A percentile compares a stretch with the other conserved stretches of the same genome.
Evolutionary conservation across 2,797 vertebrate genomes (phyloP).

Genomic region (Amblyraja radiata): DNA sequence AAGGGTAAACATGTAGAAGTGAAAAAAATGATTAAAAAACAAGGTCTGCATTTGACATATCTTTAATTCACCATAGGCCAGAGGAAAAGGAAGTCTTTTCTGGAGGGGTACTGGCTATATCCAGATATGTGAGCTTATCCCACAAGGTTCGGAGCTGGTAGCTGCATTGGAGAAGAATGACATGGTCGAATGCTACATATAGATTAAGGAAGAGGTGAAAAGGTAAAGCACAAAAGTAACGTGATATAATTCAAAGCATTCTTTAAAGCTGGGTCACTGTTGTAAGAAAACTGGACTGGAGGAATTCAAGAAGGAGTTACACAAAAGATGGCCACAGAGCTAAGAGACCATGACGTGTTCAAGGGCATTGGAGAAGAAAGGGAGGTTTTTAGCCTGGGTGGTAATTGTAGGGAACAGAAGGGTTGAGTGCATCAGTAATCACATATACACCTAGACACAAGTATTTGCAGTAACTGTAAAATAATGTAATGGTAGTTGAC

Average conservation of each 20-base stretch:
- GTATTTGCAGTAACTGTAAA: neutral
- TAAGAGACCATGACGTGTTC: neutral
- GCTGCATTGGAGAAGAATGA: neutral
- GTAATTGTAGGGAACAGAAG: slow-evolving; percentile 4
- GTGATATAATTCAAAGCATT: neutral
- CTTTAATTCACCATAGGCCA: neutral
- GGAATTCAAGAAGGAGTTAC: neutral
- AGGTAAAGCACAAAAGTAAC: neutral
- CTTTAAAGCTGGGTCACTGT: neutral
- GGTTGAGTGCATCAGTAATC: slow-evolving; percentile 22
- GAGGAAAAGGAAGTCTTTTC: no score
- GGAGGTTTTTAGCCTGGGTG: neutral
- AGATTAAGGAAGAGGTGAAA: neutral
- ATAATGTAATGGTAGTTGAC: neutral
- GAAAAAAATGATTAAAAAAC: neutral
- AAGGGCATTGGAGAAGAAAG: neutral
- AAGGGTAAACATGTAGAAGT: neutral
- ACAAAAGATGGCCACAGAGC: neutral
- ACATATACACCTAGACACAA: neutral
- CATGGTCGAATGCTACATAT: neutral
- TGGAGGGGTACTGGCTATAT: neutral
- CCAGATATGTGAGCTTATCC: neutral
- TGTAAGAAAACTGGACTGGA: neutral
- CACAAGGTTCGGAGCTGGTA: neutral
- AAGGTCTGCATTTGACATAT: neutral